phyloP scores from a whole-genome alignment of 2,888 invertebrate genomes.

The Bedellia somnulentella region DNA sequence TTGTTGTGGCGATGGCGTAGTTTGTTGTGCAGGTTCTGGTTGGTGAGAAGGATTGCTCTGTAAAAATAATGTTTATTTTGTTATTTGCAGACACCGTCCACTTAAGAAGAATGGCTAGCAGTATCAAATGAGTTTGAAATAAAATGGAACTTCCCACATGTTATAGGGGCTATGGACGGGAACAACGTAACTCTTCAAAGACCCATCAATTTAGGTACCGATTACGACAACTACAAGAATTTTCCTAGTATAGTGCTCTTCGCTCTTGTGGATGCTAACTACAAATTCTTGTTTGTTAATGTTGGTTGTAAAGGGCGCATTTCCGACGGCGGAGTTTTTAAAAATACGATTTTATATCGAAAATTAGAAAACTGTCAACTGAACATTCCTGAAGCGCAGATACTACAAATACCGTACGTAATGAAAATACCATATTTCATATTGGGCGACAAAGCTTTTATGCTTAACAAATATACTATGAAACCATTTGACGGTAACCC shows the following conservation, averaged over 20 bases:
- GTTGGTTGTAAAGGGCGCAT: constrained; percentile 14
- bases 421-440: not conserved
- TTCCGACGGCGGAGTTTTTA: constrained; percentile 14
- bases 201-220: constrained; percentile 16
- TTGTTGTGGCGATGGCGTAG: not conserved
- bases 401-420: not conserved
- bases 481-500: constrained; percentile 9
- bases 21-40: not conserved
- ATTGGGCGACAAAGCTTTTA: not conserved
- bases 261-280: constrained; percentile 23
- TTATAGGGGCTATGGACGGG: constrained; percentile 19
- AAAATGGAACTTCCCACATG: constrained; percentile 20
- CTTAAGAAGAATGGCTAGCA: constrained; percentile 16
- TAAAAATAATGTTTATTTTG: too few species aligned
- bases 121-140: constrained; percentile 14
- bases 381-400: not conserved
- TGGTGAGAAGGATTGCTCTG: not conserved
- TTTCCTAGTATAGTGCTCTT: constrained; percentile 21
- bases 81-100: constrained; percentile 14
- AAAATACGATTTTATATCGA: not conserved
- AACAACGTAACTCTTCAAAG: constrained; percentile 17
- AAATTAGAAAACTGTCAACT: not conserved
- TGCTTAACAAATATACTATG: constrained; percentile 4
- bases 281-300: constrained; percentile 18
- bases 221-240: constrained; percentile 19